Conservation (phyloP, 2,797 vertebrate genomes). For the Lagocephalus sceleratus region DNA sequence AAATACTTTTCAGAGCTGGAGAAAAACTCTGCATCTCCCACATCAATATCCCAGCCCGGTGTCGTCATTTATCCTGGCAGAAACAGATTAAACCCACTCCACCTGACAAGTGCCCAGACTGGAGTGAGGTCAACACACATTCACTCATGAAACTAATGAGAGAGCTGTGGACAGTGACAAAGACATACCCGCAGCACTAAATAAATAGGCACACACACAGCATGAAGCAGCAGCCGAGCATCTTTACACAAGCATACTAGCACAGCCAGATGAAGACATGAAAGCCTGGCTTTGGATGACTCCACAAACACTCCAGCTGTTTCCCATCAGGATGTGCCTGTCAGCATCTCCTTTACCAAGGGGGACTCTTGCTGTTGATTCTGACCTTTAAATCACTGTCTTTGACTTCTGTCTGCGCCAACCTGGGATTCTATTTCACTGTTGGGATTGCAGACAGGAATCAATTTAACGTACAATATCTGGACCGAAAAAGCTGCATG, state of each 20-base stretch:
- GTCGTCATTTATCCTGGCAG: conserved; percentile 43
- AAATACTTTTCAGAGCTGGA: conserved; percentile 41
- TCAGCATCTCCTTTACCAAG: conserved; percentile 54
- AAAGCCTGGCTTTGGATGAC: conserved; percentile 49
- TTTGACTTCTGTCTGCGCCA: conserved; percentile 48
- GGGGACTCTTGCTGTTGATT: conserved; percentile 48
- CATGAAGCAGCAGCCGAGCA: neutral
- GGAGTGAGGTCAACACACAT: conserved; percentile 39
- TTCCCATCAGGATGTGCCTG: conserved; percentile 51
- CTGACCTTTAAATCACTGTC: conserved; percentile 70
- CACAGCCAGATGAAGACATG: conserved; percentile 47
- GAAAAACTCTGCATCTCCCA: conserved; percentile 8
- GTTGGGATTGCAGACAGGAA: conserved; percentile 53
- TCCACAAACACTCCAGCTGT: conserved; percentile 53
- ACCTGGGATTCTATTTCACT: conserved; percentile 46
- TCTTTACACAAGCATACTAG: conserved; percentile 31
- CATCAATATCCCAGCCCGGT: conserved; percentile 35
- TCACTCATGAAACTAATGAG: conserved; percentile 12
- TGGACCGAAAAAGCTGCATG: conserved; percentile 41
- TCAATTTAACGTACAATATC: conserved; percentile 56
- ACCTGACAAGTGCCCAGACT: conserved; percentile 29
- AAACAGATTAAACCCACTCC: conserved; percentile 48
- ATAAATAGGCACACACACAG: neutral
- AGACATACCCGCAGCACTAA: conserved; percentile 6
- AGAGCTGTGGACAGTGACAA: conserved; percentile 11